Evolutionary conservation across 2,113 vertebrate genomes (phyloP).

Genomic region (Hassar affinis): DNA sequence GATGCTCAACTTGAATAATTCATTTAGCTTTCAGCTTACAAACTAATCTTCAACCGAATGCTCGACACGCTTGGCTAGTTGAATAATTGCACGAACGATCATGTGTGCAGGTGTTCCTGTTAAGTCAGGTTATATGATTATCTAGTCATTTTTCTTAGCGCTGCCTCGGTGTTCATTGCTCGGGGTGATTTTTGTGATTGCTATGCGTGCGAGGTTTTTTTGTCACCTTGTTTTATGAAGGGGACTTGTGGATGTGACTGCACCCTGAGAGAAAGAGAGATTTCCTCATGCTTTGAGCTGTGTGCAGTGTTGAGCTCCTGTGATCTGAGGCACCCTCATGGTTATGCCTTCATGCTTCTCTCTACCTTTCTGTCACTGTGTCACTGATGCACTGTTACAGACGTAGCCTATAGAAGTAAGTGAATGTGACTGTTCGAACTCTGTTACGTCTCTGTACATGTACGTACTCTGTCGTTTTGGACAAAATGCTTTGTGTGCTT

Average conservation of each 20-base stretch:
- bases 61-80: not conserved
- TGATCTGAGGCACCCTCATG: conserved; percentile 68
- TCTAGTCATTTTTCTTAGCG: not conserved
- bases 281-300: not conserved
- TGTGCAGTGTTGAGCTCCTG: conserved; percentile 62
- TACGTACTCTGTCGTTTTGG: conserved; percentile 38
- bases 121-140: not conserved
- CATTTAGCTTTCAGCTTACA: too few species aligned
- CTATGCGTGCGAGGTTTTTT: not conserved
- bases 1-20: too few species aligned
- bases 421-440: conserved; percentile 59
- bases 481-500: conserved; percentile 73
- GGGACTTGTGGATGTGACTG: too few species aligned
- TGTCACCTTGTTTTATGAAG: not conserved
- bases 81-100: not conserved
- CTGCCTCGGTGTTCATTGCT: not conserved
- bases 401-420: conserved; percentile 65
- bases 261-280: not conserved
- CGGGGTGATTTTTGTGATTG: not conserved
- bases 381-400: conserved; percentile 69
- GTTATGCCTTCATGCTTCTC: conserved; percentile 70
- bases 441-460: conserved; percentile 50
- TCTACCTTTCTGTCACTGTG: conserved; percentile 66
- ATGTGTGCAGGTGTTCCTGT: not conserved
- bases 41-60: not conserved